Conservation (phyloP, 2,113 vertebrate genomes). For the Heterochromis multidens region DNA sequence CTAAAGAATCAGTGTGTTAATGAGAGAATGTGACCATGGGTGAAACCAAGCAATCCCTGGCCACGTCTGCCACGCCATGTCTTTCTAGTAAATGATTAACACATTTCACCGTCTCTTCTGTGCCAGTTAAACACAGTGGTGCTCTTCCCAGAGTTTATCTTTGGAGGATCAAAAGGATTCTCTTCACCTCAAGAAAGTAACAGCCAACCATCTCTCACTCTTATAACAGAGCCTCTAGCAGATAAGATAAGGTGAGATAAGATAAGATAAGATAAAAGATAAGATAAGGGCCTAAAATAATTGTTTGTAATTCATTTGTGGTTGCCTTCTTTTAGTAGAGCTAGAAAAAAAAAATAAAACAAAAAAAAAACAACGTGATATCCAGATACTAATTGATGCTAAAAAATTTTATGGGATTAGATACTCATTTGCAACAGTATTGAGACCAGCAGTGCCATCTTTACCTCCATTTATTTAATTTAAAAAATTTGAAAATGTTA, state of each 20-base stretch:
- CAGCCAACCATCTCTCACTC: background rate
- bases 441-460: background rate
- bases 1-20: background rate
- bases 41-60: background rate
- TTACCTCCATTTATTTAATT: background rate
- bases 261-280: too few relatives aligned
- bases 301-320: background rate
- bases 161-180: background rate
- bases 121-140: background rate
- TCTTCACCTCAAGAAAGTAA: background rate
- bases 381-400: background rate
- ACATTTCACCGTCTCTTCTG: background rate
- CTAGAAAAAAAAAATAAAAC: too few relatives aligned
- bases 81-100: background rate
- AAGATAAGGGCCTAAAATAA: too few relatives aligned
- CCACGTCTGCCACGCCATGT: background rate
- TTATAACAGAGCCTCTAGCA: background rate
- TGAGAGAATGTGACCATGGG: background rate
- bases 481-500: too few relatives aligned
- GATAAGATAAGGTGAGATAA: too few relatives aligned
- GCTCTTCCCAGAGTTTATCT: background rate
- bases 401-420: fast-evolving
- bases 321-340: background rate
- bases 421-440: background rate
- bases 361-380: too few relatives aligned